These are phyloP conservation scores for Epizoanthus scotinus DNA, from an alignment of 92 coral and sea anemone genomes.

Conservation along the genomic window DNA sequence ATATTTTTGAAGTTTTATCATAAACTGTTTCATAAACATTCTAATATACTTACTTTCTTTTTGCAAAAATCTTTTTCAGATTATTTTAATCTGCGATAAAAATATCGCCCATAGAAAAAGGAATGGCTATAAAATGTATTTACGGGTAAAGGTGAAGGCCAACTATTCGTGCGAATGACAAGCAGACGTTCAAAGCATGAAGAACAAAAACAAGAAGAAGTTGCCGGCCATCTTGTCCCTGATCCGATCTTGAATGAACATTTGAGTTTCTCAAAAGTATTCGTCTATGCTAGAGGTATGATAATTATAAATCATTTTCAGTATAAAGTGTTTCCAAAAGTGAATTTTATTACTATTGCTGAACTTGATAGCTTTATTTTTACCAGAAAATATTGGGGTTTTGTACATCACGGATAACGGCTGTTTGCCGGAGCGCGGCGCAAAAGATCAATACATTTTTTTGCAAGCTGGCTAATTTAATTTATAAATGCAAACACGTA, in stretches of 20 bases:
- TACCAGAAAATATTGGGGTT: not conserved
- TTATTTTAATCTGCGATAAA: not conserved
- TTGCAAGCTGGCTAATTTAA: too few species aligned
- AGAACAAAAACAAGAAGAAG: conserved; percentile 30
- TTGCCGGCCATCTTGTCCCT: conserved; percentile 27
- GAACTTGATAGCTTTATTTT: not conserved
- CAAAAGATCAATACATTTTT: too few species aligned
- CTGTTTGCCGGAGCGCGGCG: too few species aligned
- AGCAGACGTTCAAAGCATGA: not conserved
- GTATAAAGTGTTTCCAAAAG: not conserved
- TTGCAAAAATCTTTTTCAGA: conserved; percentile 10
- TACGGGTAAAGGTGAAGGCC: not conserved
- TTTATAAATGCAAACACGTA: too few species aligned
- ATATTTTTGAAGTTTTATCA: not conserved
- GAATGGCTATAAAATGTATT: not conserved
- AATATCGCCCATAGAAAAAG: not conserved
- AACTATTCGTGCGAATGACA: not conserved
- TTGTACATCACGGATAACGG: too few species aligned
- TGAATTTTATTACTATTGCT: not conserved
- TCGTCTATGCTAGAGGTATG: not conserved
- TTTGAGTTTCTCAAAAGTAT: not conserved
- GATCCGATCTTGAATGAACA: not conserved
- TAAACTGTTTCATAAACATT: conserved; percentile 2
- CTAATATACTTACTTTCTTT: not conserved
- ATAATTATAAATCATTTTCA: not conserved